These are phyloP conservation scores for Branchinecta sandiegonensis DNA, from an alignment of 2,888 invertebrate genomes.

Conservation along the genomic window DNA sequence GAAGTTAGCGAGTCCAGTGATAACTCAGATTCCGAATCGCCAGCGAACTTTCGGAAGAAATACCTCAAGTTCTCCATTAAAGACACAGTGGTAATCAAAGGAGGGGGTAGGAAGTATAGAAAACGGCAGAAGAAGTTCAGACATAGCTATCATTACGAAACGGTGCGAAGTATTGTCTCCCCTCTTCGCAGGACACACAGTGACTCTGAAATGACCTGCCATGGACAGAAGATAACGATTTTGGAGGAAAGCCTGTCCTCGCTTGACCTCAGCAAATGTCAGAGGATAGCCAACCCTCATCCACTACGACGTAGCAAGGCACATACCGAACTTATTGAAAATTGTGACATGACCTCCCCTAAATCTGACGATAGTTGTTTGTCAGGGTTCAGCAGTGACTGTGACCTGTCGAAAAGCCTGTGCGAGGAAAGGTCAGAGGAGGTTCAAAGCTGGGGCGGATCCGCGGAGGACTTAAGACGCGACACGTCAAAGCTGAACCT, in stretches of 20 bases:
- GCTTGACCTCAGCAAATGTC: background rate
- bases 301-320: constrained; percentile 46
- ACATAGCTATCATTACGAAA: constrained; percentile 6
- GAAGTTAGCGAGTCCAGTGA: constrained; percentile 46
- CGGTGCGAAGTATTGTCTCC: background rate
- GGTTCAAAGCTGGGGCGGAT: constrained; percentile 17
- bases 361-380: constrained; percentile 42
- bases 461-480: constrained; percentile 18
- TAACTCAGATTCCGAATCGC: background rate
- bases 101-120: background rate
- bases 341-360: constrained; percentile 39
- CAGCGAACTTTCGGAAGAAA: background rate
- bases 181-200: background rate
- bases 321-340: constrained; percentile 37
- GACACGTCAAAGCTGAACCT: constrained; percentile 31
- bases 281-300: constrained; percentile 25
- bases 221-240: background rate
- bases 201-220: background rate
- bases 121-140: constrained; percentile 4
- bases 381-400: constrained; percentile 55
- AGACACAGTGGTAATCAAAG: background rate
- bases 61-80: background rate
- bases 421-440: constrained; percentile 45
- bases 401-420: constrained; percentile 11
- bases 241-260: constrained; percentile 1